phyloP scores from a whole-genome alignment of 2,113 vertebrate genomes.

The Microtus oregoni region DNA sequence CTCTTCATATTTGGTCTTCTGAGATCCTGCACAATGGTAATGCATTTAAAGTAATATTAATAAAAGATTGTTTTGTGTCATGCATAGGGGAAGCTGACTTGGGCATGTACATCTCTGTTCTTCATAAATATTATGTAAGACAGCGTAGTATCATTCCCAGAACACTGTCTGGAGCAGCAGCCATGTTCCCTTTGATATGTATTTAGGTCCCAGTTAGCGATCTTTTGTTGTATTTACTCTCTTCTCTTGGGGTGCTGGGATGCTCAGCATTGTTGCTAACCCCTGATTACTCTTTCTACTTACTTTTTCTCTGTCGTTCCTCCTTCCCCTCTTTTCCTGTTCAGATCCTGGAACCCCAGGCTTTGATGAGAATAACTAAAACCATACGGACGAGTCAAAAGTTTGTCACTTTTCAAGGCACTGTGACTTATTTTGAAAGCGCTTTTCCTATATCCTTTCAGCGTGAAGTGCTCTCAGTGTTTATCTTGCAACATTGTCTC shows the following conservation, averaged over 20 bases:
- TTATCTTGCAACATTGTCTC: background rate
- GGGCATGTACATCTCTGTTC: background rate
- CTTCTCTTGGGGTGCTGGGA: background rate
- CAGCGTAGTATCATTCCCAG: background rate
- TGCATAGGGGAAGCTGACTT: background rate
- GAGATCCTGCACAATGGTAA: conserved; percentile 62
- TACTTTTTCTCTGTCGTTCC: background rate
- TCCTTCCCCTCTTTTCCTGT: background rate
- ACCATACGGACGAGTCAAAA: background rate
- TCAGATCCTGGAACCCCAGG: background rate
- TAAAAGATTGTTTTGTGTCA: conserved; percentile 64
- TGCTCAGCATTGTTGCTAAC: background rate
- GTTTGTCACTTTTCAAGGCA: background rate
- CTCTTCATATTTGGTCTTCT: conserved; percentile 58
- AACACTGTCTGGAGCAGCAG: background rate
- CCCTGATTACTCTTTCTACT: background rate
- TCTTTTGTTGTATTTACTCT: background rate
- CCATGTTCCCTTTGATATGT: background rate
- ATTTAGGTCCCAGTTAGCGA: background rate
- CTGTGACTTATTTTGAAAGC: background rate
- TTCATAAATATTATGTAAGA: background rate
- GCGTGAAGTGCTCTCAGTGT: background rate
- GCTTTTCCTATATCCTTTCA: background rate
- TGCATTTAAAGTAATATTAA: conserved; percentile 70
- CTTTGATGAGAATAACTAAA: background rate